These are phyloP conservation scores for Megaleporinus macrocephalus DNA, from an alignment of 2,113 vertebrate species.

Conservation along the genomic window DNA sequence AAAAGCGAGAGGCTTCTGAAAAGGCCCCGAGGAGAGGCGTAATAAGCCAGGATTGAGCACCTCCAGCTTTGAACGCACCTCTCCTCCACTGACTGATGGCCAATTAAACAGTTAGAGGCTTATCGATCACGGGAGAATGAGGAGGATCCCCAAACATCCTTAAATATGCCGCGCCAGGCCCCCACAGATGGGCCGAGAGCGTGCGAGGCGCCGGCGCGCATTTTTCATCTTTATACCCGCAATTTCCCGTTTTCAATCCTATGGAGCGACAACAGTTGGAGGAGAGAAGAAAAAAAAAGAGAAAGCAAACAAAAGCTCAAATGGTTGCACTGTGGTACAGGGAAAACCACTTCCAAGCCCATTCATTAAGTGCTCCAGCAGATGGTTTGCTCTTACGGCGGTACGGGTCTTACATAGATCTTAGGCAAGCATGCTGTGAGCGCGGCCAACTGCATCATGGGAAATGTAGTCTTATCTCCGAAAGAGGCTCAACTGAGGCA, in stretches of 20 bases:
- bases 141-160: slow-evolving; percentile 64
- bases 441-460: slow-evolving; percentile 49
- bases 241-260: slow-evolving; percentile 10
- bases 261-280: slow-evolving; percentile 21
- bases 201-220: not conserved
- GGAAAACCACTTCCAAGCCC: not conserved
- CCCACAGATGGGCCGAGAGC: slow-evolving; percentile 43
- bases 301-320: slow-evolving; percentile 24
- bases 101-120: slow-evolving; percentile 77
- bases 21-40: slow-evolving; percentile 72
- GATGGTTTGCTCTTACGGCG: slow-evolving; percentile 47
- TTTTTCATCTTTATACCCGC: slow-evolving; percentile 45
- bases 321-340: slow-evolving; percentile 2
- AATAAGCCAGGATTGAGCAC: slow-evolving; percentile 76
- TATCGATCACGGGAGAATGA: slow-evolving; percentile 75
- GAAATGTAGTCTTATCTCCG: slow-evolving; percentile 50
- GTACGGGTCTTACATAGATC: slow-evolving; percentile 41
- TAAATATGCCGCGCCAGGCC: slow-evolving; percentile 38
- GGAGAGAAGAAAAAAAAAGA: not conserved
- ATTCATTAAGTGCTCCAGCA: slow-evolving; percentile 46
- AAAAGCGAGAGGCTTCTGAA: slow-evolving; percentile 68
- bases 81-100: slow-evolving; percentile 78
- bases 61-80: slow-evolving; percentile 74
- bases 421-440: slow-evolving; percentile 1
- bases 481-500: slow-evolving; percentile 16